Base-by-base conservation (phyloP, 1,140 invertebrate species). In the Drosophila elegans region DNA sequence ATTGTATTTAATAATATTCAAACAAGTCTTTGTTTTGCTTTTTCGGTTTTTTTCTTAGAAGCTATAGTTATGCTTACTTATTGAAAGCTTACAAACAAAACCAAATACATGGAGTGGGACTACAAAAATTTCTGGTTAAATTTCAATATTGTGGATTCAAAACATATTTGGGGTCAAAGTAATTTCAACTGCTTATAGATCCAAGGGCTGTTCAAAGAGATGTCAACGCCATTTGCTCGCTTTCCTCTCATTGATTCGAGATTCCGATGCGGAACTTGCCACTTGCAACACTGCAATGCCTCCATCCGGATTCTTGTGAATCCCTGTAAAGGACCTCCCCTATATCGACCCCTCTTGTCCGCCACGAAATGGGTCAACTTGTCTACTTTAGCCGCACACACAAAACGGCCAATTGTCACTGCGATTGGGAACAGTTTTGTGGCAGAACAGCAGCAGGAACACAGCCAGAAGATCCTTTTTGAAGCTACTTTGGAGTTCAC, bases 331-430 rank as follows among this genome's bases (percentile, higher is more conserved):
- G 27, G 11, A 10, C 51, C 25, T 42, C 38, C 41, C 32, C 25
- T 74, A 51, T 55, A 61, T 68, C 29, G 57, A 60, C 42, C 38
- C 39, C 44, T 38, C 53, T 57, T 67, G 46, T 34, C 34, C 10
- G 21, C 48, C 54, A 55, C 36, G 64, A 84, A 85, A 86, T 85
- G 78, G 81, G 81, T 86, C 81, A 85, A 85, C 81, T 86, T 78
- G 81, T 86, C 82, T 82, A 63, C 62, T 77, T 67, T 81, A 45
- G 64, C 52, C 73, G 67, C 52, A 74, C 55, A 64, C 59, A 72
- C 56, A 57, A 84, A 83, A 72, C 62, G 73, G 82, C 54, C 81
- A 85, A 85, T 85, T 85, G 81, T 86, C 81, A 85, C 68, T 57
- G 80, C 68, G 34, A 60, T 76, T 48, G 64, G 32, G n/a, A 56